Percentiles rank a stretch among this genome's conserved stretches.
Evolutionary conservation across 2,797 vertebrate genomes (phyloP).

Genomic region (Squalus acanthias): DNA sequence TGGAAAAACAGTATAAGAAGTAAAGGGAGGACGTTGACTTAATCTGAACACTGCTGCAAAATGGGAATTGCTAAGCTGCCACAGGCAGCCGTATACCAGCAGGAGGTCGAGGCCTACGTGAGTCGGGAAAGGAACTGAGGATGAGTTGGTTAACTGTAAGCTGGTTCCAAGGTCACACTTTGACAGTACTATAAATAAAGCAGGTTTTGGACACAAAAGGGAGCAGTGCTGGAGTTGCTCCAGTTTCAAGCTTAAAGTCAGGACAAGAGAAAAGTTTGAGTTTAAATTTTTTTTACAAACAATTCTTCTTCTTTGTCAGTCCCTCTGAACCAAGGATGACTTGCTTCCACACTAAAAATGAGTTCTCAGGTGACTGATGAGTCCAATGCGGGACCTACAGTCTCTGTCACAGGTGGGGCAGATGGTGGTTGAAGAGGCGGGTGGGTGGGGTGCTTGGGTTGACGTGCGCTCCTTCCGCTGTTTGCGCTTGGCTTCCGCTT

Average conservation of each 20-base stretch:
- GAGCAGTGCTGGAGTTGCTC: background rate
- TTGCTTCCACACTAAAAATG: too few relatives aligned
- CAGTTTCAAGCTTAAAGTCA: background rate
- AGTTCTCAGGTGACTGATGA: too few relatives aligned
- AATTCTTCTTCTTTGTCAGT: too few relatives aligned
- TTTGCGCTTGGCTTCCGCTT: too few relatives aligned
- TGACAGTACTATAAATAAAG: background rate
- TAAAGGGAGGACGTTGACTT: background rate
- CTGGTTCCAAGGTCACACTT: background rate
- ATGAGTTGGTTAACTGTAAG: background rate
- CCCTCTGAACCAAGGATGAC: too few relatives aligned
- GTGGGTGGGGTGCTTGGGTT: too few relatives aligned
- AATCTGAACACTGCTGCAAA: background rate
- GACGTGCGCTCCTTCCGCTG: too few relatives aligned
- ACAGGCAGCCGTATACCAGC: background rate
- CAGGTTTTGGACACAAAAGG: background rate
- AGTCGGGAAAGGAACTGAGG: background rate
- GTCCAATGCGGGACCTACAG: too few relatives aligned
- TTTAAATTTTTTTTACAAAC: background rate
- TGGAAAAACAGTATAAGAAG: background rate
- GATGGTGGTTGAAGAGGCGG: too few relatives aligned
- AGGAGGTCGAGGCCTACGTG: background rate
- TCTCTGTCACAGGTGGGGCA: too few relatives aligned
- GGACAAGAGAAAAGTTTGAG: background rate
- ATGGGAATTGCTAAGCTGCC: background rate